A percentile compares a stretch with the other conserved stretches of the same genome.
Evolutionary conservation across 2,797 vertebrate species (phyloP).

Genomic region (Semaprochilodus insignis): DNA sequence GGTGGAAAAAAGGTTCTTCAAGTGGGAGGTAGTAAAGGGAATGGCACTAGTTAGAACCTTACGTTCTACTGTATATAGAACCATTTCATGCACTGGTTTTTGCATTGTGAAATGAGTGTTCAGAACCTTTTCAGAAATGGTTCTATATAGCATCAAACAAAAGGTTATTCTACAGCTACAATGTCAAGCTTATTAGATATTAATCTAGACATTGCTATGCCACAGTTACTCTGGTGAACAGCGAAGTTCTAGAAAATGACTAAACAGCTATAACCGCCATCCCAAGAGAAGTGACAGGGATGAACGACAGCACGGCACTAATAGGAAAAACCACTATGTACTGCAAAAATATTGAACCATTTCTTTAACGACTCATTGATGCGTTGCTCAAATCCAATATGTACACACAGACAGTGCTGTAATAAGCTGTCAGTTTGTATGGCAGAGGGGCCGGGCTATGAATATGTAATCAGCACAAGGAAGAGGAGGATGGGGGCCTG

Average conservation of each 20-base stretch:
- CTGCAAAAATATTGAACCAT: conserved; percentile 25
- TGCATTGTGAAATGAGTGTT: no score
- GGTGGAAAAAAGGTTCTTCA: no score
- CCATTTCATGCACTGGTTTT: no score
- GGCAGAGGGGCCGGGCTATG: conserved; percentile 49
- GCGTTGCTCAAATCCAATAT: conserved; percentile 53
- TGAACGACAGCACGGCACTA: background rate
- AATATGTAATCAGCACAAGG: conserved; percentile 45
- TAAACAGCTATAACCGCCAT: background rate
- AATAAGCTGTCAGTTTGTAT: conserved; percentile 65
- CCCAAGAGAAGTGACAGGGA: conserved; percentile 31
- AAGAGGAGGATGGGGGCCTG: background rate
- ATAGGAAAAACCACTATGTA: conserved; percentile 6
- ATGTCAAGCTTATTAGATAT: no score
- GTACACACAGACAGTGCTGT: conserved; percentile 55
- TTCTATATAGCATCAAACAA: no score
- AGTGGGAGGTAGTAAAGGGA: no score
- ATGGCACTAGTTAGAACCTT: no score
- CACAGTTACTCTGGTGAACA: background rate
- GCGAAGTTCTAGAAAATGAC: background rate
- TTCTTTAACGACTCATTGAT: conserved; percentile 57
- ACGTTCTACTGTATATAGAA: no score
- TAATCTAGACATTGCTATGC: no score
- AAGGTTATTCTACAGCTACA: no score
- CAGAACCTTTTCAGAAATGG: no score